A percentile compares a stretch with the other conserved stretches of the same genome.
These are phyloP conservation scores for Caenorhabditis doughertyi DNA, from an alignment of 2,888 invertebrate species.

Conservation along the genomic window DNA sequence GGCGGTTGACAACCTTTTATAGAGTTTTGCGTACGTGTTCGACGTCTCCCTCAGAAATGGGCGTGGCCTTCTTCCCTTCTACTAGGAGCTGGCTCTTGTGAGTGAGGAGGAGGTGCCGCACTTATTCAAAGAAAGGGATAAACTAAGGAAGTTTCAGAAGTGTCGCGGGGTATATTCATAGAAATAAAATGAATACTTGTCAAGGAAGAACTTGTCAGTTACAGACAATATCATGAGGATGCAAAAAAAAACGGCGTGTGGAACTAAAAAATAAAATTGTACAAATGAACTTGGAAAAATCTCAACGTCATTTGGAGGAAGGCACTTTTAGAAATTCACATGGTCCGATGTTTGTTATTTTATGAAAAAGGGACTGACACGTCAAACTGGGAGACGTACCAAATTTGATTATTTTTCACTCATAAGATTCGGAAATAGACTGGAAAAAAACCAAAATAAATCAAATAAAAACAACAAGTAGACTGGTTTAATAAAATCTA, in stretches of 20 bases:
- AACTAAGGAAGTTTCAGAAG: constrained; percentile 13
- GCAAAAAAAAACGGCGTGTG: constrained; percentile 4
- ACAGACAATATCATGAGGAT: constrained; percentile 24
- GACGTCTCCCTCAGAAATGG: constrained; percentile 42
- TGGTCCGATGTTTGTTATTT: neutral
- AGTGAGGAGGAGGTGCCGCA: constrained; percentile 40
- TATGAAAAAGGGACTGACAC: constrained; percentile 25
- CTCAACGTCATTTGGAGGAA: constrained; percentile 16
- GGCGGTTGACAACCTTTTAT: constrained; percentile 32
- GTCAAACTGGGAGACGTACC: constrained; percentile 15
- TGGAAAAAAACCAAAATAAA: constrained; percentile 11
- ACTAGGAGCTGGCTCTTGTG: constrained; percentile 28
- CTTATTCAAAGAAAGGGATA: constrained; percentile 18
- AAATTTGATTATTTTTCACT: constrained; percentile 35
- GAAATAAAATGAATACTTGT: constrained; percentile 40
- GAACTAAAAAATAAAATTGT: constrained; percentile 32
- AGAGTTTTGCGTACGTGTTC: constrained; percentile 51
- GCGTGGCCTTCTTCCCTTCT: constrained; percentile 28
- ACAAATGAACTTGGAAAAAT: constrained; percentile 2
- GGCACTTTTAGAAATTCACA: neutral
- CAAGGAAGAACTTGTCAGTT: constrained; percentile 39
- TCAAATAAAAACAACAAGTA: constrained; percentile 38
- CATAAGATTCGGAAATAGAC: constrained; percentile 18
- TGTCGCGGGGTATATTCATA: constrained; percentile 7
- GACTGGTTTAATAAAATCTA: neutral